Evolutionary conservation across 2,113 vertebrate genomes (phyloP).

Genomic region (Climacteris rufus): DNA sequence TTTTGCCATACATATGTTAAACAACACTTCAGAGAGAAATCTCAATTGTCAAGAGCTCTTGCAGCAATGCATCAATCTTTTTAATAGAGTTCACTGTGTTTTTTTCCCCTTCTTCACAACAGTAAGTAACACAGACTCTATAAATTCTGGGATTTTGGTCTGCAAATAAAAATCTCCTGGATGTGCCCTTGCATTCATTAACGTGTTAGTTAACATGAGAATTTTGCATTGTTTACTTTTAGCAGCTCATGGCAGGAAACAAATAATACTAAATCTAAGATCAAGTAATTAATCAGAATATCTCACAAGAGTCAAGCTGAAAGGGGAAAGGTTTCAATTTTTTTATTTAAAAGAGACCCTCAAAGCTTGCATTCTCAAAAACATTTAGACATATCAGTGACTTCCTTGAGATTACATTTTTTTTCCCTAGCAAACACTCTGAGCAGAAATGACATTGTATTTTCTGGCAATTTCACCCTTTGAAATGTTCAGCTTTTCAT

Average conservation of each 20-base stretch:
- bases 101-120: background rate
- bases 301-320: background rate
- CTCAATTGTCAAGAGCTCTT: background rate
- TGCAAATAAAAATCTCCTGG: constrained; percentile 5
- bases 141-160: constrained; percentile 16
- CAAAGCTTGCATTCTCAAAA: background rate
- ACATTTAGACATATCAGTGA: background rate
- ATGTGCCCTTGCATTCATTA: background rate
- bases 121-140: constrained; percentile 1
- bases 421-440: background rate
- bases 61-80: constrained; percentile 13
- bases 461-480: background rate
- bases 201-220: background rate
- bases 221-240: background rate
- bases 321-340: background rate
- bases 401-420: background rate
- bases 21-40: constrained; percentile 19
- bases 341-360: too few species aligned
- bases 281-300: background rate
- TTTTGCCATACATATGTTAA: background rate
- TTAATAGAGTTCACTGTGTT: background rate
- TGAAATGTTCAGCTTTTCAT: background rate
- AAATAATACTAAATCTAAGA: background rate
- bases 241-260: background rate
- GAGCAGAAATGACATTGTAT: background rate